Percentiles rank a stretch among this genome's conserved stretches.
Conservation (phyloP, 2,888 invertebrate species). For the Chirona hameri region DNA sequence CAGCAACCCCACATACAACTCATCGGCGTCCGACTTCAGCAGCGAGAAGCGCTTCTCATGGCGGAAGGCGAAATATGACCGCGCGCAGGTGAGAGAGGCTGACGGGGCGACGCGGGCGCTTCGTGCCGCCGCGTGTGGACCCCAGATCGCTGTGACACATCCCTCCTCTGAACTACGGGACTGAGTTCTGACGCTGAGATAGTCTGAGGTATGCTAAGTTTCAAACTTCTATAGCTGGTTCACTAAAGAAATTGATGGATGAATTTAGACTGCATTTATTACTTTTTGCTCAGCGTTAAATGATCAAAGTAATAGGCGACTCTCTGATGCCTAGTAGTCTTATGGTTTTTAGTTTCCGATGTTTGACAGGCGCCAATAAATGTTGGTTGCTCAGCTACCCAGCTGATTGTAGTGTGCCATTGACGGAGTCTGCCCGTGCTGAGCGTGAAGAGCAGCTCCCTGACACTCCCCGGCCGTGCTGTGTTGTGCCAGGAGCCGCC, state of each 20-base stretch:
- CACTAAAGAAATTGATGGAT: background rate
- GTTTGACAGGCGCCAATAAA: no score
- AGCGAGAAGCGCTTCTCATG: slow-evolving; percentile 60
- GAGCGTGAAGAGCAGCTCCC: no score
- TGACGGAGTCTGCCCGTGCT: no score
- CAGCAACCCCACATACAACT: slow-evolving; percentile 82
- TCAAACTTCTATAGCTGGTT: background rate
- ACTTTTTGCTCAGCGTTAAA: no score
- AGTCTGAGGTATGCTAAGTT: background rate
- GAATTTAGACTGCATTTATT: background rate
- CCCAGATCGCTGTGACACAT: background rate
- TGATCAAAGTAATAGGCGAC: no score
- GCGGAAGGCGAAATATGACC: slow-evolving; percentile 73
- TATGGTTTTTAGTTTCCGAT: no score
- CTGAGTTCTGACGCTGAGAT: background rate
- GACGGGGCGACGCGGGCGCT: no score
- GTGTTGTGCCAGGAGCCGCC: slow-evolving; percentile 43
- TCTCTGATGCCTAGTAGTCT: no score
- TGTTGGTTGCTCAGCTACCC: no score
- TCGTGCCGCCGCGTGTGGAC: no score
- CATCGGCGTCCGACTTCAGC: slow-evolving; percentile 53
- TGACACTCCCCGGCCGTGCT: background rate
- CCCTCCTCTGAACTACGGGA: background rate
- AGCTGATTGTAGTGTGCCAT: no score
- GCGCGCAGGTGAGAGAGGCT: background rate